A percentile compares a stretch with the other conserved stretches of the same genome.
phyloP scores from a whole-genome alignment of 2,797 vertebrate genomes.

The Falco cherrug region DNA sequence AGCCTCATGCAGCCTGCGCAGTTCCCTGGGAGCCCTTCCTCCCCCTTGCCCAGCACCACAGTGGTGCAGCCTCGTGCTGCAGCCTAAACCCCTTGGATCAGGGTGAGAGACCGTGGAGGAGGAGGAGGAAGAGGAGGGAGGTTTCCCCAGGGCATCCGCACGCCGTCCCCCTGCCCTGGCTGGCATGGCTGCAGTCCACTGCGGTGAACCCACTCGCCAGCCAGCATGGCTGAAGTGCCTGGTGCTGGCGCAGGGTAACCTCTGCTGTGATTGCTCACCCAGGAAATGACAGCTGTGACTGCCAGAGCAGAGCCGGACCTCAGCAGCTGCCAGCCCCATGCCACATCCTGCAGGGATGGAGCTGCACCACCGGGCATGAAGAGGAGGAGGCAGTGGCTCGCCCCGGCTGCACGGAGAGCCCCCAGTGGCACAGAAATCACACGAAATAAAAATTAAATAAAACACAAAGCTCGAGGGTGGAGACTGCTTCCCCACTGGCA shows the following conservation, averaged over 20 bases:
- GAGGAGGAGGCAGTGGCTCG: neutral
- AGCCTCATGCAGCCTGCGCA: neutral
- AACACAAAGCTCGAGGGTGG: neutral
- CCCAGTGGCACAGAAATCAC: no score
- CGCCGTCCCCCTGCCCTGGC: neutral
- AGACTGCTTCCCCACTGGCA: neutral
- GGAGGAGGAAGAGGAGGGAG: neutral
- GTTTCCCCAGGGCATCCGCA: neutral
- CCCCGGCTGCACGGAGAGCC: neutral
- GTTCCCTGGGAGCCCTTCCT: neutral
- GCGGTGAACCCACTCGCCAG: accelerated
- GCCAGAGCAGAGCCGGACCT: neutral
- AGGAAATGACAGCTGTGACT: neutral
- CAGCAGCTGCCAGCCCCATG: neutral
- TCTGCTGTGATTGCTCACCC: neutral
- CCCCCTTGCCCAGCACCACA: accelerated
- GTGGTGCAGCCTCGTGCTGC: neutral
- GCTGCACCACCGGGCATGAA: neutral
- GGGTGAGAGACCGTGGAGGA: neutral
- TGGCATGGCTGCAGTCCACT: accelerated
- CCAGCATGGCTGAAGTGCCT: neutral
- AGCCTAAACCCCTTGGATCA: neutral
- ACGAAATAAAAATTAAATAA: neutral
- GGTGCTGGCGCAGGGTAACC: neutral
- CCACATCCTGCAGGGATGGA: neutral